Evolutionary conservation across 2,888 invertebrate genomes (phyloP).

Genomic region (Scaptomyza parva): DNA sequence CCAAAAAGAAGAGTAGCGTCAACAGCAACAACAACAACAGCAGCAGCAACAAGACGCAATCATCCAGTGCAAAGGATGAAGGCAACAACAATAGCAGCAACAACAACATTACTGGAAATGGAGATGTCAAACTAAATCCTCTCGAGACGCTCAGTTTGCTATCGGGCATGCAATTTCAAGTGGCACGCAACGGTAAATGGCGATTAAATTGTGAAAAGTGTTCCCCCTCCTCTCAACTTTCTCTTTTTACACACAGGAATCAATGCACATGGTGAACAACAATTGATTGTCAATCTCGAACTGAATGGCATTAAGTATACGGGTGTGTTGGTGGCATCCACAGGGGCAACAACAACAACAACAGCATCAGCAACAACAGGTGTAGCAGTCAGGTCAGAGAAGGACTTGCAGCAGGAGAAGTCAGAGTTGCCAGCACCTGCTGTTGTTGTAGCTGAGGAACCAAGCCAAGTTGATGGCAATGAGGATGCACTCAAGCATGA

Average conservation of each 20-base stretch:
- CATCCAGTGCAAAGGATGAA: slow-evolving; percentile 40
- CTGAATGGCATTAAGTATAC: slow-evolving; percentile 98
- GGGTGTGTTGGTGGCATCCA: slow-evolving; percentile 92
- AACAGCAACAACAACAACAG: slow-evolving; percentile 44
- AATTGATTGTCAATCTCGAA: slow-evolving; percentile 97
- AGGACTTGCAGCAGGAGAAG: not conserved
- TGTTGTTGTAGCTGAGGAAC: slow-evolving; percentile 16
- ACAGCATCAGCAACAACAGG: slow-evolving; percentile 5
- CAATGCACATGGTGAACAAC: slow-evolving; percentile 93
- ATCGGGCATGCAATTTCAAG: slow-evolving; percentile 89
- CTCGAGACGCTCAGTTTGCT: slow-evolving; percentile 71
- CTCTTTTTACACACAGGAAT: slow-evolving; percentile 87
- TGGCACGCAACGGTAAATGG: slow-evolving; percentile 94
- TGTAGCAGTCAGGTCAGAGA: not conserved
- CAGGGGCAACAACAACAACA: slow-evolving; percentile 6
- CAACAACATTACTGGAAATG: not conserved
- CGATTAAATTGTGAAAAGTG: no score
- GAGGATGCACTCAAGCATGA: slow-evolving; percentile 33
- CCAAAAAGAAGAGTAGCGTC: slow-evolving; percentile 70
- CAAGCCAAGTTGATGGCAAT: slow-evolving; percentile 1
- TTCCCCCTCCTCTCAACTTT: no score
- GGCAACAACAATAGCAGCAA: slow-evolving; percentile 22
- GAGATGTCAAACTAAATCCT: slow-evolving; percentile 52
- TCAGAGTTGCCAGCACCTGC: slow-evolving; percentile 14
- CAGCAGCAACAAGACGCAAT: slow-evolving; percentile 48